Percentiles rank a stretch among this genome's conserved stretches.
Conservation (phyloP, 2,888 invertebrate genomes). For the Barypeithes pellucidus region DNA sequence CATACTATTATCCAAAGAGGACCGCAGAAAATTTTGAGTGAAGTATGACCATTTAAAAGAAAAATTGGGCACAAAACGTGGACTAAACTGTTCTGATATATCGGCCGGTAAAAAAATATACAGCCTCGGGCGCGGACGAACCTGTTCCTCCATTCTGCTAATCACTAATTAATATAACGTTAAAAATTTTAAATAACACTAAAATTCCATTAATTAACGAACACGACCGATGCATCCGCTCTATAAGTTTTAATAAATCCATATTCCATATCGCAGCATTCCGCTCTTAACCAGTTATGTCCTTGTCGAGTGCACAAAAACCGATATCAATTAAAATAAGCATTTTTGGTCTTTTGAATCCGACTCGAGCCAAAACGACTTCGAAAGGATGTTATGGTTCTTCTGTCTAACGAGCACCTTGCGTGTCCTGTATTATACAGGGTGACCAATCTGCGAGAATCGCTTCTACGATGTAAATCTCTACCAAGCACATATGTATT, state of each 20-base stretch:
- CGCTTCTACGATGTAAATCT: too few relatives aligned
- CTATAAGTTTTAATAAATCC: constrained; percentile 13
- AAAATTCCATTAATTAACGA: constrained; percentile 2
- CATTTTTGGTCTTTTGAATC: constrained; percentile 49
- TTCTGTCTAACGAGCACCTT: constrained; percentile 44
- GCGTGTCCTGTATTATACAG: constrained; percentile 38
- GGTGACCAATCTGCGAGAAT: constrained; percentile 4
- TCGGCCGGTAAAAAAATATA: not conserved
- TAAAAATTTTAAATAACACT: not conserved
- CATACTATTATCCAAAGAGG: too few relatives aligned
- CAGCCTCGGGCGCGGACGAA: not conserved
- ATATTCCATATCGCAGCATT: constrained; percentile 30
- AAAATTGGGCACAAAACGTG: too few relatives aligned
- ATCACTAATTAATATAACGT: not conserved
- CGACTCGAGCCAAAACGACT: constrained; percentile 47
- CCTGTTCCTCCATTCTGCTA: not conserved
- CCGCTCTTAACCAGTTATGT: constrained; percentile 34
- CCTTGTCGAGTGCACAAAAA: constrained; percentile 36
- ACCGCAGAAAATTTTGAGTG: too few relatives aligned
- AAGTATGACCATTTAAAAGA: too few relatives aligned
- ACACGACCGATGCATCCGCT: not conserved
- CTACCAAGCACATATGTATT: too few relatives aligned
- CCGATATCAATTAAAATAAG: constrained; percentile 45
- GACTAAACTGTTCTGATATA: too few relatives aligned
- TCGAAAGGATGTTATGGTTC: constrained; percentile 38